Percentiles rank a stretch among this genome's conserved stretches.
These are phyloP conservation scores for Styela clava DNA, from an alignment of 23 tunicate genomes.

Conservation along the genomic window DNA sequence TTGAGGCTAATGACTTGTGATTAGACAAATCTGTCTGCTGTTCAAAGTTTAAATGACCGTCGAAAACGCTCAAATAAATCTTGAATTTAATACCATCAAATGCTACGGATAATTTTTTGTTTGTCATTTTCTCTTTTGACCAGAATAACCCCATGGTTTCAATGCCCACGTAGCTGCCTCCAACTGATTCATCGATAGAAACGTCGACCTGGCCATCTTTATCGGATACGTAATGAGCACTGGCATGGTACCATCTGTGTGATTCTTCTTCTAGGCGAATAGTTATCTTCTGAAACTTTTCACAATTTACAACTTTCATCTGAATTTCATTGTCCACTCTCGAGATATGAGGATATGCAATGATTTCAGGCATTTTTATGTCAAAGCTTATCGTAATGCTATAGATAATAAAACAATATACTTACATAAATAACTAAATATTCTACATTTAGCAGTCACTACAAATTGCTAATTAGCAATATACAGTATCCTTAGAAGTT, in stretches of 20 bases:
- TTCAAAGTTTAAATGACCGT: neutral
- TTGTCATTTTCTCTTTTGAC: neutral
- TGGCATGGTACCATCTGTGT: neutral
- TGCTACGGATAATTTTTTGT: neutral
- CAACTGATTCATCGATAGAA: neutral
- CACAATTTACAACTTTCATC: neutral
- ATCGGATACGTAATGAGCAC: neutral
- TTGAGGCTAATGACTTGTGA: neutral
- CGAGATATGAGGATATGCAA: neutral
- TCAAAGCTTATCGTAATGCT: no score
- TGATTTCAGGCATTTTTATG: neutral
- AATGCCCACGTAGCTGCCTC: neutral
- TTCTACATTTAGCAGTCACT: no score
- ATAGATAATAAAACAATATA: no score
- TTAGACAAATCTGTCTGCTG: neutral
- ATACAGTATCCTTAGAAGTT: no score
- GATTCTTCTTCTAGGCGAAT: neutral
- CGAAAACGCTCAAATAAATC: neutral
- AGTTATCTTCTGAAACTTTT: neutral
- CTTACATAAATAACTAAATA: no score
- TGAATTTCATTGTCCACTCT: neutral
- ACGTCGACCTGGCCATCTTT: neutral
- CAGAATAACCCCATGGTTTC: constrained; percentile 11
- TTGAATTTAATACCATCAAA: neutral
- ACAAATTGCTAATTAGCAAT: no score